A percentile compares a stretch with the other conserved stretches of the same genome.
Conservation (phyloP, 2,888 invertebrate genomes). For the Leptinotarsa rubiginosa region DNA sequence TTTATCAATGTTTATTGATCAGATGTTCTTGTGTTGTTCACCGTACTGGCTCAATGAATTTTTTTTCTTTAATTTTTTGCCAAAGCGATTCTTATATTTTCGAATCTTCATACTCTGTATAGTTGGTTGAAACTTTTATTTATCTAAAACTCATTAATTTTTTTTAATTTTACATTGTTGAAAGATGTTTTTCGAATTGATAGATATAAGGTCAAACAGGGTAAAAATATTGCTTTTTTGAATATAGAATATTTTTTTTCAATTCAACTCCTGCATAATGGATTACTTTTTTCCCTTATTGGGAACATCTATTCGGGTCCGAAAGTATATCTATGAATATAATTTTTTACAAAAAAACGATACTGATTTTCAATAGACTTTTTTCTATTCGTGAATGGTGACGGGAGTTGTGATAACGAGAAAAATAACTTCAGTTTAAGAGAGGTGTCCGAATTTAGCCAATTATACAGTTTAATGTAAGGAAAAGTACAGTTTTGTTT, state of each 20-base stretch:
- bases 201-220: slow-evolving; percentile 39
- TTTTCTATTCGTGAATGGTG: too few relatives aligned
- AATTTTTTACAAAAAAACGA: too few relatives aligned
- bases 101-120: slow-evolving; percentile 44
- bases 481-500: slow-evolving; percentile 19
- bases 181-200: too few relatives aligned
- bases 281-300: not conserved
- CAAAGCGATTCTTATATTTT: slow-evolving; percentile 30
- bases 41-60: slow-evolving; percentile 1
- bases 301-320: not conserved
- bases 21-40: not conserved
- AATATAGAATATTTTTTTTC: too few relatives aligned
- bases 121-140: slow-evolving; percentile 40
- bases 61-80: slow-evolving; percentile 25
- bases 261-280: too few relatives aligned
- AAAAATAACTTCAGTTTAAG: not conserved
- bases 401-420: not conserved
- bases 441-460: slow-evolving; percentile 23
- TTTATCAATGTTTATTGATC: slow-evolving; percentile 2
- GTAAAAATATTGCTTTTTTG: slow-evolving; percentile 36
- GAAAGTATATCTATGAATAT: too few relatives aligned
- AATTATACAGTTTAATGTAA: slow-evolving; percentile 35
- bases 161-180: slow-evolving; percentile 18
- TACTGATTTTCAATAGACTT: too few relatives aligned
- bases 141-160: slow-evolving; percentile 26